Evolutionary conservation across 2,888 invertebrate species (phyloP).

Genomic region (Caenorhabditis sulstoni): DNA sequence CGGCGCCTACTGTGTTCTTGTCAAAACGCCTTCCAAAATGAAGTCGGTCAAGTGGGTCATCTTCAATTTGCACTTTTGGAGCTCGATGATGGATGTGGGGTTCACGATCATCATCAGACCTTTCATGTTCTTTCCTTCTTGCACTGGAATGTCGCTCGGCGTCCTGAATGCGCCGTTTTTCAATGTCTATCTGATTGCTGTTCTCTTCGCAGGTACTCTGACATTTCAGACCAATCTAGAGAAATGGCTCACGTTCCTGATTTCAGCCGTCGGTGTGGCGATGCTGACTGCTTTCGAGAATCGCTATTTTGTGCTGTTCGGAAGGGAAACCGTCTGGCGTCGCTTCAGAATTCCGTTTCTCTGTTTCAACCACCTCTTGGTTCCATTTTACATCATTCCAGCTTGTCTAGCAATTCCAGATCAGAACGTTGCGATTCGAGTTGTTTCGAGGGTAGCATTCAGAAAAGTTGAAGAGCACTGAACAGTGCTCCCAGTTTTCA

Average conservation of each 20-base stretch:
- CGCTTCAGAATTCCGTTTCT: background rate
- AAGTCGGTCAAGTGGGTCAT: slow-evolving; percentile 12
- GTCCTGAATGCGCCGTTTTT: slow-evolving; percentile 7
- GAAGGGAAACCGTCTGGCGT: background rate
- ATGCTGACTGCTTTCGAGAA: background rate
- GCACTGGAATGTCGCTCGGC: slow-evolving; percentile 32
- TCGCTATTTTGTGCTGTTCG: background rate
- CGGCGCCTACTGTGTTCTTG: slow-evolving; percentile 38
- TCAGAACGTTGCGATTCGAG: background rate
- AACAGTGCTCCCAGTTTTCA: background rate
- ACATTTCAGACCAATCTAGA: too few relatives aligned
- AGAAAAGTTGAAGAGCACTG: background rate
- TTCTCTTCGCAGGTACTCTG: too few relatives aligned
- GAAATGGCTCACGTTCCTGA: too few relatives aligned
- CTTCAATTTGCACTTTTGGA: slow-evolving; percentile 15
- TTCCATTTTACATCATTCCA: background rate
- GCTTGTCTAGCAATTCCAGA: background rate
- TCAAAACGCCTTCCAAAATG: slow-evolving; percentile 33
- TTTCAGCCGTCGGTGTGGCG: background rate
- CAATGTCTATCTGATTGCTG: too few relatives aligned
- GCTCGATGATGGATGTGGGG: slow-evolving; percentile 17
- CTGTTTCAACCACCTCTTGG: background rate
- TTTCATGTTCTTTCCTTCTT: slow-evolving; percentile 15
- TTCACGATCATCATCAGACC: slow-evolving; percentile 22
- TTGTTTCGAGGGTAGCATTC: background rate